phyloP scores from a whole-genome alignment of 1,140 invertebrate genomes.

The Drosophila subobscura region DNA sequence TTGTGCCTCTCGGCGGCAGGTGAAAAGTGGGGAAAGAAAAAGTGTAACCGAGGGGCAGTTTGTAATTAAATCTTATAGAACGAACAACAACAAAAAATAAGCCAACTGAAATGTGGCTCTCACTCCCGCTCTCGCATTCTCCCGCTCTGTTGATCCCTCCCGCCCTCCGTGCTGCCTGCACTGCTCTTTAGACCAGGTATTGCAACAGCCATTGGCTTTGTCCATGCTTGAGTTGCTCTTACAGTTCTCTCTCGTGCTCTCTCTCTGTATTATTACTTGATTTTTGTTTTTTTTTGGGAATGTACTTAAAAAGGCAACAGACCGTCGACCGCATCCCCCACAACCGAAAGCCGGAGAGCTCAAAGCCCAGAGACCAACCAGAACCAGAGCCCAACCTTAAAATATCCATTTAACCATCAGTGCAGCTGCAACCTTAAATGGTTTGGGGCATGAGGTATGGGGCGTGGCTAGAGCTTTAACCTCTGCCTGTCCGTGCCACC shows the following conservation, averaged over 20 bases:
- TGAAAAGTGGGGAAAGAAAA: constrained; percentile 6
- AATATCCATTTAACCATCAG: constrained; percentile 44
- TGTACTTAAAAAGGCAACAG: constrained; percentile 65
- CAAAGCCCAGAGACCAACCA: constrained; percentile 2
- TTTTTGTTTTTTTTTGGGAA: constrained; percentile 58
- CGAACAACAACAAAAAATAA: constrained; percentile 42
- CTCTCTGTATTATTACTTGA: constrained; percentile 29
- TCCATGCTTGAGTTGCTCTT: constrained; percentile 65
- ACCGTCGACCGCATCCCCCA: constrained; percentile 46
- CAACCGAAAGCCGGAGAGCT: constrained; percentile 20
- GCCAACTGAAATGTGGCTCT: constrained; percentile 41
- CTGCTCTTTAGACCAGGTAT: constrained; percentile 20
- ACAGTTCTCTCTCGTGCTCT: constrained; percentile 40
- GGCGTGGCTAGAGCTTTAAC: constrained; percentile 55
- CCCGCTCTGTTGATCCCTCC: too few relatives aligned
- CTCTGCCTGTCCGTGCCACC: constrained; percentile 19
- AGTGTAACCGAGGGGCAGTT: background rate
- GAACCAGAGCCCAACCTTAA: constrained; percentile 63
- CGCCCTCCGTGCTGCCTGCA: background rate
- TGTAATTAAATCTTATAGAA: constrained; percentile 78
- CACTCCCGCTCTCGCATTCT: constrained; percentile 28
- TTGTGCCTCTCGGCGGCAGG: constrained; percentile 12
- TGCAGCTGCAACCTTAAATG: constrained; percentile 55
- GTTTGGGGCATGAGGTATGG: constrained; percentile 11
- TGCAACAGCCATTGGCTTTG: constrained; percentile 42